These are phyloP conservation scores for Epizoanthus ramosus DNA, from an alignment of 92 coral and sea anemone species.

Conservation along the genomic window DNA sequence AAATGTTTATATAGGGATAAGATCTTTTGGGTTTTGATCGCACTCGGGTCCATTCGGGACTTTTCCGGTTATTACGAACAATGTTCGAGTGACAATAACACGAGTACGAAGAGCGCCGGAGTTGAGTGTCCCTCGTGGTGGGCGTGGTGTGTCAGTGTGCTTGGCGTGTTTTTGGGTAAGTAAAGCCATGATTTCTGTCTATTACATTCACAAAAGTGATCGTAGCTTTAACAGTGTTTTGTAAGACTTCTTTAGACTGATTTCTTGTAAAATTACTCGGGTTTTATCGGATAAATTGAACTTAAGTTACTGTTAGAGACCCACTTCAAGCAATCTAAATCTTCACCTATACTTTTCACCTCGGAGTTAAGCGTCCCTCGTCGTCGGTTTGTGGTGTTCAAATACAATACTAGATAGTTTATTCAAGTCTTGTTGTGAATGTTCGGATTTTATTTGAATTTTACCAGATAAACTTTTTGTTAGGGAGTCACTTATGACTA, in stretches of 20 bases:
- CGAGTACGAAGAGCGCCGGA: slow-evolving; percentile 34
- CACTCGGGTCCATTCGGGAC: slow-evolving; percentile 31
- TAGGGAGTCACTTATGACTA: background rate
- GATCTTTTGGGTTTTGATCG: slow-evolving; percentile 32
- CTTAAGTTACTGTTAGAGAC: slow-evolving; percentile 11
- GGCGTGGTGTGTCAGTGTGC: background rate
- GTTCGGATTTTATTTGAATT: slow-evolving; percentile 7
- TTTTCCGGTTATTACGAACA: slow-evolving; percentile 29
- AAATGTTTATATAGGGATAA: no score
- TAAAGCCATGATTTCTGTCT: slow-evolving; percentile 4
- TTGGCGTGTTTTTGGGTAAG: slow-evolving; percentile 10
- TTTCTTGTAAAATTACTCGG: background rate
- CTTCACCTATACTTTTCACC: slow-evolving; percentile 12
- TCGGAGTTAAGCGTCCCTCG: background rate
- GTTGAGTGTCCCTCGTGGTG: slow-evolving; percentile 15
- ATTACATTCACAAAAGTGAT: background rate
- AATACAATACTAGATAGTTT: slow-evolving; percentile 9
- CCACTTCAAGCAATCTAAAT: slow-evolving; percentile 9
- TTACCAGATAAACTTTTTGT: no score
- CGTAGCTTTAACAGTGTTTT: slow-evolving; percentile 2
- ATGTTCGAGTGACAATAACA: slow-evolving; percentile 23
- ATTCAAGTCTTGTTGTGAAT: slow-evolving; percentile 18
- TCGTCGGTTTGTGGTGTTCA: slow-evolving; percentile 1
- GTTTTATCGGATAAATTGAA: background rate
- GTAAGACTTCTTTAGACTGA: no score